Conservation (phyloP, 2,113 vertebrate genomes). For the Myrmecobius fasciatus region DNA sequence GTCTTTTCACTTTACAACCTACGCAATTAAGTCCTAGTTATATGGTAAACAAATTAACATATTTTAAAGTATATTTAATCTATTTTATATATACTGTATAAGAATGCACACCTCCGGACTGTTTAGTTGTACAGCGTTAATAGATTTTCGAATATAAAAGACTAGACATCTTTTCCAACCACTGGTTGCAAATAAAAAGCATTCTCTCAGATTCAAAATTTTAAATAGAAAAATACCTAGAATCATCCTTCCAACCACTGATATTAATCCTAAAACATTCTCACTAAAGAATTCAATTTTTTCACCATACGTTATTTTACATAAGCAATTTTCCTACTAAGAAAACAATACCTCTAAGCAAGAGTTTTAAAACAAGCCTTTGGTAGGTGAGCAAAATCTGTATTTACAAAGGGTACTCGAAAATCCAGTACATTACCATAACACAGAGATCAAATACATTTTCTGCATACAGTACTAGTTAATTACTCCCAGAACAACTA, state of each 20-base stretch:
- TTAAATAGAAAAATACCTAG: slow-evolving; percentile 53
- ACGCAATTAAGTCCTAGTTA: slow-evolving; percentile 56
- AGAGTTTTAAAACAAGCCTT: slow-evolving; percentile 60
- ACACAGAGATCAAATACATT: slow-evolving; percentile 12
- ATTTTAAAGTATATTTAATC: slow-evolving; percentile 65
- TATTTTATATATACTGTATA: not conserved
- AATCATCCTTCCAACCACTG: slow-evolving; percentile 33
- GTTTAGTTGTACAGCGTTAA: slow-evolving; percentile 33
- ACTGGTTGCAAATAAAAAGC: slow-evolving; percentile 82
- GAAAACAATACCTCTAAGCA: slow-evolving; percentile 70
- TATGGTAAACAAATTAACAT: slow-evolving; percentile 48
- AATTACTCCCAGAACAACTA: slow-evolving; percentile 62
- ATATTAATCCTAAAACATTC: slow-evolving; percentile 1
- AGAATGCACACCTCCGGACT: slow-evolving; percentile 56
- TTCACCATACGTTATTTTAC: not conserved
- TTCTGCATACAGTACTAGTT: slow-evolving; percentile 56
- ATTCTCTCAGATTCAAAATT: slow-evolving; percentile 55
- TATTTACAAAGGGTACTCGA: slow-evolving; percentile 51
- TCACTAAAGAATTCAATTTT: not conserved
- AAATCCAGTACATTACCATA: slow-evolving; percentile 56
- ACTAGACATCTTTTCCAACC: slow-evolving; percentile 75
- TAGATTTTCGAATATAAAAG: slow-evolving; percentile 63
- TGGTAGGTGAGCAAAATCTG: slow-evolving; percentile 50
- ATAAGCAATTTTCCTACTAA: slow-evolving; percentile 40
- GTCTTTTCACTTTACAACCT: slow-evolving; percentile 53